Conservation (phyloP, 2,888 invertebrate genomes). For the Drosophila borealis region DNA sequence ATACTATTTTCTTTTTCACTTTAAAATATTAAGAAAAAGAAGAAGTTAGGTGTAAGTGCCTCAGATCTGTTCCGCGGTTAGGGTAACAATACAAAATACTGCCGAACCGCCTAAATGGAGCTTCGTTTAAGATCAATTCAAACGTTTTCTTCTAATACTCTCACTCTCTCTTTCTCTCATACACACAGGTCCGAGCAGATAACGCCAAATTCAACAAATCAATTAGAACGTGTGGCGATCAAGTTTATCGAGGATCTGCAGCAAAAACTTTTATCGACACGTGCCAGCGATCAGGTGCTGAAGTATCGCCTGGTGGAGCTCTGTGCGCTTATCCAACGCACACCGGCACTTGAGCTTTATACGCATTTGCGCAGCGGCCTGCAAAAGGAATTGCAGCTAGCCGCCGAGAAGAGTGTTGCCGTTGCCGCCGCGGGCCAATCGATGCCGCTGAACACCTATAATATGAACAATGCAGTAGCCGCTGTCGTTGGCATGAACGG, state of each 20-base stretch:
- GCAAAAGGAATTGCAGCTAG: conserved; percentile 82
- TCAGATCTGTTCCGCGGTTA: neutral
- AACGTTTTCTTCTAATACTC: neutral
- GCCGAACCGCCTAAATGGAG: neutral
- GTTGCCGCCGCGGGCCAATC: conserved; percentile 57
- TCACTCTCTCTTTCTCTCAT: neutral
- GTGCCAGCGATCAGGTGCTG: conserved; percentile 72
- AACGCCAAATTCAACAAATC: conserved; percentile 66
- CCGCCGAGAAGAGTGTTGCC: conserved; percentile 73
- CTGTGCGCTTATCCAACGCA: conserved; percentile 75
- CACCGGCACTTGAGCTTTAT: conserved; percentile 81
- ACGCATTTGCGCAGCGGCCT: conserved; percentile 82
- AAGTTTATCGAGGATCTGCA: conserved; percentile 83
- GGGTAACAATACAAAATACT: neutral
- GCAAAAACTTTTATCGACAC: conserved; percentile 76
- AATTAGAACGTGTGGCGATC: conserved; percentile 77
- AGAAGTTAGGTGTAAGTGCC: no score
- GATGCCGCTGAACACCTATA: conserved; percentile 77
- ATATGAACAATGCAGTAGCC: conserved; percentile 63
- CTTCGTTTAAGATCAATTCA: neutral
- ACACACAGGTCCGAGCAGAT: conserved; percentile 71
- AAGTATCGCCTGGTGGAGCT: conserved; percentile 81
- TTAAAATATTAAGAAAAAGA: neutral
- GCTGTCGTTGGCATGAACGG: conserved; percentile 37
- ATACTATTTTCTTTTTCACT: neutral